Conservation (phyloP, 2,888 invertebrate species). For the Harpalus rubripes region DNA sequence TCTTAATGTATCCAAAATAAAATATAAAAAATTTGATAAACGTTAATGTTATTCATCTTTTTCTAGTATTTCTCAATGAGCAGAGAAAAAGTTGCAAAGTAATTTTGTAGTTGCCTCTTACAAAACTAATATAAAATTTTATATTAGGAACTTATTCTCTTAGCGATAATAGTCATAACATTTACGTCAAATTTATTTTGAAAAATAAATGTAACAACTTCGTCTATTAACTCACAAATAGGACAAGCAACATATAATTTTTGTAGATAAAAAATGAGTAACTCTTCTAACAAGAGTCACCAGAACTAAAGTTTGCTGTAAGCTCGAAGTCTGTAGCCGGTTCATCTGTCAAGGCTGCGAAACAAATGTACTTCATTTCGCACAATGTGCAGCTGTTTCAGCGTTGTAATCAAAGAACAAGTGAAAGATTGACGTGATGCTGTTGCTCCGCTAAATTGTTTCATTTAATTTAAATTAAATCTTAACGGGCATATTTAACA, state of each 20-base stretch:
- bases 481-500: too few relatives aligned
- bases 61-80: neutral
- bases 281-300: constrained; percentile 11
- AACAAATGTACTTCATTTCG: constrained; percentile 47
- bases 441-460: constrained; percentile 39
- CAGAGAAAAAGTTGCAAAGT: neutral
- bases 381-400: constrained; percentile 36
- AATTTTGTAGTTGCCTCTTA: neutral
- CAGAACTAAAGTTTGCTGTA: constrained; percentile 2
- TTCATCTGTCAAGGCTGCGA: constrained; percentile 22
- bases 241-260: constrained; percentile 7
- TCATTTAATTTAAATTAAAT: constrained; percentile 44
- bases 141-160: neutral
- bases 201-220: neutral
- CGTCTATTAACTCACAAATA: neutral
- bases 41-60: neutral
- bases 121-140: neutral
- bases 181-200: neutral
- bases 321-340: neutral
- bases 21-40: neutral
- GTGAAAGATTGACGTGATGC: constrained; percentile 21
- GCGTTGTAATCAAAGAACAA: constrained; percentile 32
- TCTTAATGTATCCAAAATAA: neutral
- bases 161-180: too few relatives aligned
- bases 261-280: neutral